These are phyloP conservation scores for Psephotus haematonotus DNA, from an alignment of 2,113 vertebrate genomes.

Conservation along the genomic window DNA sequence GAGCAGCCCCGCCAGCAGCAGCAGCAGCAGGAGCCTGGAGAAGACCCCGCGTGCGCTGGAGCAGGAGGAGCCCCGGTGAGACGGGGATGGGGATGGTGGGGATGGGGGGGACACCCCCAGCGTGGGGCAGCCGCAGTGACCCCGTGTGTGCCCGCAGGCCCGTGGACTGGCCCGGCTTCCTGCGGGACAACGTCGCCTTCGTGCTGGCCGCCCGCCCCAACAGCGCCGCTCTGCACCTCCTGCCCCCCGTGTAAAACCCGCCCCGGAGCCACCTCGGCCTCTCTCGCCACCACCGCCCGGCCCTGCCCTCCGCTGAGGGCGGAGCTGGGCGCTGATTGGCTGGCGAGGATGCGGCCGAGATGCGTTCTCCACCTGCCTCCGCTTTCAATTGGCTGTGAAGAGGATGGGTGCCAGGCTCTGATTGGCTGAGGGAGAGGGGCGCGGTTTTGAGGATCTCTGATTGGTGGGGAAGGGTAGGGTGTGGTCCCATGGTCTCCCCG, in stretches of 20 bases:
- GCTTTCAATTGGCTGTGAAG: not conserved
- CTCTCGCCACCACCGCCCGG: not conserved
- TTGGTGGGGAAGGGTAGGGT: not conserved
- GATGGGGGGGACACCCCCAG: no score
- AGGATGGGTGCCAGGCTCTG: accelerated
- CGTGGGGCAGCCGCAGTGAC: not conserved
- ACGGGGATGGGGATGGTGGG: no score
- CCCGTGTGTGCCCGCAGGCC: constrained; percentile 57
- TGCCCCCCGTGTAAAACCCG: constrained; percentile 79
- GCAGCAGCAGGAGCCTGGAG: constrained; percentile 81
- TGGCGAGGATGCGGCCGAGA: accelerated
- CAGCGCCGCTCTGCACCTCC: constrained; percentile 89
- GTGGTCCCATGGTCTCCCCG: accelerated
- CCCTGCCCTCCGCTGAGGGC: not conserved
- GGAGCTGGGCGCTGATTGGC: not conserved
- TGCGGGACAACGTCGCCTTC: constrained; percentile 87
- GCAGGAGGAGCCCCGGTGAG: constrained; percentile 84
- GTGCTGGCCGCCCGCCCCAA: constrained; percentile 92
- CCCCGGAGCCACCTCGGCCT: not conserved
- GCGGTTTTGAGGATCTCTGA: not conserved
- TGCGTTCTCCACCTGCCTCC: not conserved
- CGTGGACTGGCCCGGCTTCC: constrained; percentile 85
- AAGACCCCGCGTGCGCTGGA: constrained; percentile 58
- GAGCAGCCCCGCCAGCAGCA: constrained; percentile 86
- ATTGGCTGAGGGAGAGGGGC: not conserved